These are phyloP conservation scores for Tachystola acroxantha DNA, from an alignment of 2,888 invertebrate species.

Conservation along the genomic window DNA sequence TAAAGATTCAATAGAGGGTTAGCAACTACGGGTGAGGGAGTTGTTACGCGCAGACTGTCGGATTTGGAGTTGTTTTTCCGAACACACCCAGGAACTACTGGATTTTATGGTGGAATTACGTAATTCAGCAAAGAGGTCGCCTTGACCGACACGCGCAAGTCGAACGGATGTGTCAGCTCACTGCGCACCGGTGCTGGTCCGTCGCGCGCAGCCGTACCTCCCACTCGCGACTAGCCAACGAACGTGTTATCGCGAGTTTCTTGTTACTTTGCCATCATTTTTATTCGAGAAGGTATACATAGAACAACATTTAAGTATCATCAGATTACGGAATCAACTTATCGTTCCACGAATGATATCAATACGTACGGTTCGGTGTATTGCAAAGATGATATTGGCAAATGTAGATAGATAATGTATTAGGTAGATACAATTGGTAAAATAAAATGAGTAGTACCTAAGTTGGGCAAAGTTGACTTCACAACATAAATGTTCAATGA, in stretches of 20 bases:
- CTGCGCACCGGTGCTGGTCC: constrained; percentile 66
- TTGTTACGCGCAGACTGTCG: constrained; percentile 48
- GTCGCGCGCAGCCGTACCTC: constrained; percentile 65
- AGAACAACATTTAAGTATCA: constrained; percentile 46
- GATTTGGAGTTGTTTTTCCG: constrained; percentile 47
- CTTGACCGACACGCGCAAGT: constrained; percentile 74
- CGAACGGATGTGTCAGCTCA: constrained; percentile 71
- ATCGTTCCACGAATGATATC: constrained; percentile 48
- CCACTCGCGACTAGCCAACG: constrained; percentile 57
- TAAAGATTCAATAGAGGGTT: constrained; percentile 27
- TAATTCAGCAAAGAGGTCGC: constrained; percentile 72
- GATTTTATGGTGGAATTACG: constrained; percentile 68
- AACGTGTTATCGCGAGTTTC: constrained; percentile 67
- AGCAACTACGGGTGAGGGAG: constrained; percentile 37
- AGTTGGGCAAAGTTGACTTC: too few species aligned
- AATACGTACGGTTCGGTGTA: too few species aligned
- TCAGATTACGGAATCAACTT: constrained; percentile 58
- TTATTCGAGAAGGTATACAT: constrained; percentile 41
- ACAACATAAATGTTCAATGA: too few species aligned
- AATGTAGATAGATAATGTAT: not conserved
- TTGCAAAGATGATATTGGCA: too few species aligned
- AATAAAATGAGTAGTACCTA: too few species aligned
- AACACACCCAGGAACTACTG: constrained; percentile 70
- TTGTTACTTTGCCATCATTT: constrained; percentile 68
- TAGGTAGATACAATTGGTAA: not conserved